phyloP scores from a whole-genome alignment of 2,888 invertebrate species.

The Pasiphila rectangulata region DNA sequence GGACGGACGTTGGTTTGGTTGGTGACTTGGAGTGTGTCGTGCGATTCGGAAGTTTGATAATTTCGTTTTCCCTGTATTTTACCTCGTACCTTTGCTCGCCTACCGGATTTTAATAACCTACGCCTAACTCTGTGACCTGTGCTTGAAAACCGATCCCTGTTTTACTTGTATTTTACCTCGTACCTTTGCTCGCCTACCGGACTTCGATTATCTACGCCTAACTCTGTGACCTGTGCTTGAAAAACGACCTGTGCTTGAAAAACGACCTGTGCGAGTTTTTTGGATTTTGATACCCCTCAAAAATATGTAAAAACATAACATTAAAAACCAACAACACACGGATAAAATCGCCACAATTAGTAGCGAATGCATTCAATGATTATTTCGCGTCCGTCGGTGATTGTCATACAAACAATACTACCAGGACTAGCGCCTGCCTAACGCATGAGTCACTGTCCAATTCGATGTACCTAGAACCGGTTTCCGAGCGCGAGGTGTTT shows the following conservation, averaged over 20 bases:
- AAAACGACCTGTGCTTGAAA: not conserved
- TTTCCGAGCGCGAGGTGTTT: no score
- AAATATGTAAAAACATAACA: no score
- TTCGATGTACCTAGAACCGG: no score
- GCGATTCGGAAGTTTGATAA: not conserved
- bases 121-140: conserved; percentile 1
- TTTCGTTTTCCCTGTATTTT: not conserved
- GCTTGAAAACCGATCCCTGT: no score
- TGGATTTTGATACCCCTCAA: not conserved
- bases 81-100: conserved; percentile 1
- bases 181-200: conserved; percentile 3
- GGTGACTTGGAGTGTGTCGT: not conserved
- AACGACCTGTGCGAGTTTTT: not conserved
- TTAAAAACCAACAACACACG: no score
- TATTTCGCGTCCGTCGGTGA: no score
- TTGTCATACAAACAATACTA: no score
- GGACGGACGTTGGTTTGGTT: not conserved
- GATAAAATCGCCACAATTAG: no score
- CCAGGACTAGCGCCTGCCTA: no score
- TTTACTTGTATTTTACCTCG: not conserved
- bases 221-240: not conserved
- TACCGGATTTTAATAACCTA: conserved; percentile 1
- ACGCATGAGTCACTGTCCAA: no score
- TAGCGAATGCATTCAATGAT: no score
- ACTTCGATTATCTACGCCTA: conserved; percentile 1